A percentile compares a stretch with the other conserved stretches of the same genome.
Evolutionary conservation across 2,113 vertebrate species (phyloP).

Genomic region (Vombatus ursinus): DNA sequence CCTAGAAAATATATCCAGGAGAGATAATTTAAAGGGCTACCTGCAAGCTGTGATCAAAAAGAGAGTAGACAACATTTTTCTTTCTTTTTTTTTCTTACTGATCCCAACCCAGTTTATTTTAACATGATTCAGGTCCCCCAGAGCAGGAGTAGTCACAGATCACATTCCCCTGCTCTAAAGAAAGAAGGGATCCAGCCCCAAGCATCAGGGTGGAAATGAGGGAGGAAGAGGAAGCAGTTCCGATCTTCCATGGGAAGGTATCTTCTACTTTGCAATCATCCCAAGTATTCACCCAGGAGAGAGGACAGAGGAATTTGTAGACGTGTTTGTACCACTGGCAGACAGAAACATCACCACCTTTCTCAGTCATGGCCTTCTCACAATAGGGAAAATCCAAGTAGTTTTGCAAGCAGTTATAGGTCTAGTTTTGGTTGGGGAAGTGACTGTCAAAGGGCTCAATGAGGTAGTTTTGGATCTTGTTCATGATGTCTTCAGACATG

Average conservation of each 20-base stretch:
- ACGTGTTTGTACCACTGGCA: constrained; percentile 92
- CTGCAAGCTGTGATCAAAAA: too few relatives aligned
- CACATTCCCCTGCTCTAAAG: constrained; percentile 10
- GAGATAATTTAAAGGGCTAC: too few relatives aligned
- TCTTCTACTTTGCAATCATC: constrained; percentile 86
- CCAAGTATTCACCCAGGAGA: constrained; percentile 88
- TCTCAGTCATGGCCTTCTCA: constrained; percentile 87
- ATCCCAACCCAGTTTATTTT: too few relatives aligned
- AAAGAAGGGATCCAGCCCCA: too few relatives aligned
- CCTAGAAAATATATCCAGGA: too few relatives aligned
- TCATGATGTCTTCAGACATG: constrained; percentile 90
- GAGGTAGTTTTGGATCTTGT: constrained; percentile 88
- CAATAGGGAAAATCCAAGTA: constrained; percentile 91
- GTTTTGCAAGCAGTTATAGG: constrained; percentile 93
- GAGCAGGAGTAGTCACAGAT: neutral
- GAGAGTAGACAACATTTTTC: too few relatives aligned
- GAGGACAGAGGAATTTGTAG: constrained; percentile 90
- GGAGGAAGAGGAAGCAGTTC: too few relatives aligned
- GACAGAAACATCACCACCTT: constrained; percentile 85
- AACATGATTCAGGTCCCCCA: constrained; percentile 53
- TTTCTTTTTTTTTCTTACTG: too few relatives aligned
- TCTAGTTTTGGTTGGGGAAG: constrained; percentile 94
- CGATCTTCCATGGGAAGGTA: too few relatives aligned
- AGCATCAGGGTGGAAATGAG: too few relatives aligned
- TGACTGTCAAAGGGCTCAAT: constrained; percentile 94